These are phyloP conservation scores for Dione vanillae DNA, from an alignment of 2,888 invertebrate species.

Conservation along the genomic window DNA sequence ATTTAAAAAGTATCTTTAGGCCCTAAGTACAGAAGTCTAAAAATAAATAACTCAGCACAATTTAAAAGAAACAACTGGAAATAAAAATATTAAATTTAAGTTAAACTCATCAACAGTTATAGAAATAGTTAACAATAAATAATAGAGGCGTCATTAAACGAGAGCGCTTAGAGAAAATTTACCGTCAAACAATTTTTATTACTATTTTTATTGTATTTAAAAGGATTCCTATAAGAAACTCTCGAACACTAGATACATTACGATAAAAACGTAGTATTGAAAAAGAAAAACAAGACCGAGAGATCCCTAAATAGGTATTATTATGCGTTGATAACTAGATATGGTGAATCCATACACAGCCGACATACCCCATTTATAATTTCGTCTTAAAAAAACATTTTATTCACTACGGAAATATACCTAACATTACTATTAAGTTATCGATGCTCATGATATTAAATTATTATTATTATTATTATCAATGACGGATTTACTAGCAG, in stretches of 20 bases:
- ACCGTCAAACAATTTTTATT: conserved; percentile 44
- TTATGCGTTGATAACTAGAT: conserved; percentile 30
- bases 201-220: conserved; percentile 55
- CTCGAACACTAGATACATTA: conserved; percentile 56
- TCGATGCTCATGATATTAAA: conserved; percentile 60
- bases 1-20: conserved; percentile 63
- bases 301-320: conserved; percentile 48
- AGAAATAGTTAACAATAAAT: conserved; percentile 57
- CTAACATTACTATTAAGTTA: conserved; percentile 49
- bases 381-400: conserved; percentile 22
- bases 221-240: conserved; percentile 48
- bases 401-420: conserved; percentile 24
- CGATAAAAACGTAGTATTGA: conserved; percentile 54
- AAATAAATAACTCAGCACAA: conserved; percentile 62
- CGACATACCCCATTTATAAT: conserved; percentile 33
- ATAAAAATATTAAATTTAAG: conserved; percentile 57
- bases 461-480: conserved; percentile 57
- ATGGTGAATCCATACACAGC: conserved; percentile 35
- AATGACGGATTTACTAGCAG: no score
- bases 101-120: conserved; percentile 53
- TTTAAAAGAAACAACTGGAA: conserved; percentile 56
- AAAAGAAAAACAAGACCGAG: conserved; percentile 48
- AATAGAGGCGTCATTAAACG: conserved; percentile 52
- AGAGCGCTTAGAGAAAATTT: conserved; percentile 50
- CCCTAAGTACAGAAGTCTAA: conserved; percentile 73